These are phyloP conservation scores for Pipra filicauda DNA, from an alignment of 2,113 vertebrate species.

Conservation along the genomic window DNA sequence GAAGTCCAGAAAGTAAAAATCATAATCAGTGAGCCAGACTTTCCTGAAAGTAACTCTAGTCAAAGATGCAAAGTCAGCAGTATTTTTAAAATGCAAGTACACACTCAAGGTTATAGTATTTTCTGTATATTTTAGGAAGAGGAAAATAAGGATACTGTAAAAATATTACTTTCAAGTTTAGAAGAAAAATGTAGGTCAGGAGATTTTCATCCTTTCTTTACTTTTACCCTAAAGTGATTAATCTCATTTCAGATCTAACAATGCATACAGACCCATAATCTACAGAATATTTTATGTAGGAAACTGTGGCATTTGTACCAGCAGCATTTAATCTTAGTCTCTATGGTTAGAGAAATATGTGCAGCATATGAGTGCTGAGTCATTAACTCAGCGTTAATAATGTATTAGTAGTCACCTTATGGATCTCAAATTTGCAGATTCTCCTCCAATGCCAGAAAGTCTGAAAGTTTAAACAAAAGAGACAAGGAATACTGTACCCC, in stretches of 20 bases:
- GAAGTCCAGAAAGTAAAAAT: background rate
- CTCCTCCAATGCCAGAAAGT: background rate
- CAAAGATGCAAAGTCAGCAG: background rate
- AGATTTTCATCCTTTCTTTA: constrained; percentile 3
- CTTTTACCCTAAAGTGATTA: background rate
- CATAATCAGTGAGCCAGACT: background rate
- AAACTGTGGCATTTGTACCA: background rate
- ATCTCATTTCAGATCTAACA: constrained; percentile 10
- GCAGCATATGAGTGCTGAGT: background rate
- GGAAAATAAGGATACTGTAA: background rate
- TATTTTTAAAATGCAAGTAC: background rate
- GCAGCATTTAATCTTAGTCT: background rate
- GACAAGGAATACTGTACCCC: background rate
- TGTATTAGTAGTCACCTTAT: background rate
- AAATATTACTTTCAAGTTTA: constrained; percentile 4
- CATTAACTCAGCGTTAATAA: background rate
- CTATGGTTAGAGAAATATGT: background rate
- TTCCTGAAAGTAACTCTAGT: background rate
- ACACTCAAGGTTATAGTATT: background rate
- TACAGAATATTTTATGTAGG: background rate
- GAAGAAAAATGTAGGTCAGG: background rate
- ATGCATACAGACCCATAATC: background rate
- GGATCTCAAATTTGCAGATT: background rate
- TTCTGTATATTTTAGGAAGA: background rate
- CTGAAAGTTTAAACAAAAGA: background rate